Conservation (phyloP, 2,797 vertebrate genomes). For the Argya squamiceps region DNA sequence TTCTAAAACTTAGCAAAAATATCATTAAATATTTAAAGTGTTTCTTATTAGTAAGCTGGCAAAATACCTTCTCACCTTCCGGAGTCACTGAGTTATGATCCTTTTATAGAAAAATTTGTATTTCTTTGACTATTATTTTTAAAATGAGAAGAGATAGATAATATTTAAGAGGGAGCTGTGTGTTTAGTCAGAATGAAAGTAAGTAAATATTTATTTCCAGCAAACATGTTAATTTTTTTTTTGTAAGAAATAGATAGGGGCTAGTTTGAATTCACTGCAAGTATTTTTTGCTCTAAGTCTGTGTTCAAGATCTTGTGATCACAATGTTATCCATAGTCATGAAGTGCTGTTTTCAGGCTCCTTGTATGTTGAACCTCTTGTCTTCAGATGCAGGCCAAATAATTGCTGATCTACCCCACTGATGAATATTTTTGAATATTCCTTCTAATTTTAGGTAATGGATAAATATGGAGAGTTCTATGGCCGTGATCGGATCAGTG, state of each 20-base stretch:
- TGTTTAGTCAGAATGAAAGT: neutral
- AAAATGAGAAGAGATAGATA: neutral
- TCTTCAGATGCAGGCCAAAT: neutral
- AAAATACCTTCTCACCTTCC: neutral
- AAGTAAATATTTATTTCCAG: neutral
- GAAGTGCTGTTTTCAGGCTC: neutral
- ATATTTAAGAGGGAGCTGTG: neutral
- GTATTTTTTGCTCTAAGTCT: neutral
- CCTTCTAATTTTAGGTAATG: constrained; percentile 83
- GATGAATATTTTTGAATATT: neutral
- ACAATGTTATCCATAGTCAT: neutral
- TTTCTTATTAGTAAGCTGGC: neutral
- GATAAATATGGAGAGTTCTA: constrained; percentile 93
- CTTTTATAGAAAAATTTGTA: neutral
- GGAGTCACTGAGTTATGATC: neutral
- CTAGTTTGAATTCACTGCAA: neutral
- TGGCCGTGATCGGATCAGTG: constrained; percentile 88
- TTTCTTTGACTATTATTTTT: neutral
- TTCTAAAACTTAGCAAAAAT: neutral
- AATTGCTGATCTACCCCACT: neutral
- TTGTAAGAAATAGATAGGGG: neutral
- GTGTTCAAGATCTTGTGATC: neutral
- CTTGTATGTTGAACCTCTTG: neutral
- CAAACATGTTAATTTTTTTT: neutral
- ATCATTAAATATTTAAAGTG: neutral